Evolutionary conservation across 1,140 invertebrate genomes (phyloP).

Genomic region (Sweltsa coloradensis): DNA sequence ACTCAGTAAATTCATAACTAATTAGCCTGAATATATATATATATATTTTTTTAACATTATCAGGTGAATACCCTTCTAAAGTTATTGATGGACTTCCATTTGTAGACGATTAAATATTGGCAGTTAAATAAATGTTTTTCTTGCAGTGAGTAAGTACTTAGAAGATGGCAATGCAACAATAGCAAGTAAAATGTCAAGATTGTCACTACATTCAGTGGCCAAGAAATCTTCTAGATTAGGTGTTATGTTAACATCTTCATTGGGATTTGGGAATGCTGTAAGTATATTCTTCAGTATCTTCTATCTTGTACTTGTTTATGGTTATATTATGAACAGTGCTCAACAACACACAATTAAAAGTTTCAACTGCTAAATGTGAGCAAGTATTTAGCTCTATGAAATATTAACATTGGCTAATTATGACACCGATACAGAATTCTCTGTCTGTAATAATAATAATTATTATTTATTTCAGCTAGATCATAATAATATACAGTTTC

Average conservation of each 20-base stretch:
- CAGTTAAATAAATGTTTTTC: not conserved
- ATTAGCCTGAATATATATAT: no score
- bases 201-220: slow-evolving; percentile 48
- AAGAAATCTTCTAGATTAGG: slow-evolving; percentile 47
- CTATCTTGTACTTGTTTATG: not conserved
- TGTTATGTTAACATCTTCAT: slow-evolving; percentile 36
- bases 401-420: not conserved
- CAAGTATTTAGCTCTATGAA: not conserved
- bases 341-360: not conserved
- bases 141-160: slow-evolving; percentile 31
- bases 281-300: slow-evolving; percentile 4
- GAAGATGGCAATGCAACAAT: slow-evolving; percentile 30
- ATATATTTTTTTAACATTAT: no score
- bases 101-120: not conserved
- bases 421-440: not conserved
- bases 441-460: not conserved
- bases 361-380: not conserved
- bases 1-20: no score
- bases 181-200: slow-evolving; percentile 37
- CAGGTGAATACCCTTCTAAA: no score
- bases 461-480: no score
- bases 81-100: slow-evolving; percentile 34
- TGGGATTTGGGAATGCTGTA: slow-evolving; percentile 41
- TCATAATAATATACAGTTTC: no score
- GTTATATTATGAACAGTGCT: slow-evolving; percentile 1